These are phyloP conservation scores for Lithobates pipiens DNA, from an alignment of 2,797 vertebrate species.

Conservation along the genomic window DNA sequence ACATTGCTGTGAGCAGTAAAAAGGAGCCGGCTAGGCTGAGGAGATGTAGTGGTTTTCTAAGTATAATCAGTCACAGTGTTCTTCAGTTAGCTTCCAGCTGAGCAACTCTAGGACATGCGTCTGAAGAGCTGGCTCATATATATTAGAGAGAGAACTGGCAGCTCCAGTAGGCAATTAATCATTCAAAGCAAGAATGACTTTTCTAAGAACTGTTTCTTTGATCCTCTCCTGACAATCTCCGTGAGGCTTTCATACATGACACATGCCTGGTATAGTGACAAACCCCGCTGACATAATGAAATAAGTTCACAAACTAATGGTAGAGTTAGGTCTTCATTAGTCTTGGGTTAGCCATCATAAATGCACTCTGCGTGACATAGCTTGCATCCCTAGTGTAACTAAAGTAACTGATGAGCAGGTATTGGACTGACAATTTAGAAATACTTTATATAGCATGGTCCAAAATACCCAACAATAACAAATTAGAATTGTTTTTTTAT, in stretches of 20 bases:
- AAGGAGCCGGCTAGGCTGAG: background rate
- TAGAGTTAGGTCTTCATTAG: background rate
- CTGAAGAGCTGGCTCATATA: background rate
- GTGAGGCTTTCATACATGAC: constrained; percentile 10
- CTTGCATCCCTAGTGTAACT: background rate
- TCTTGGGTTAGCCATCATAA: background rate
- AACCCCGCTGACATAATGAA: constrained; percentile 20
- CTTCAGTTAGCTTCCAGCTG: background rate
- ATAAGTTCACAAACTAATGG: constrained; percentile 10
- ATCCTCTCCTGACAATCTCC: background rate
- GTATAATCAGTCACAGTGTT: constrained; percentile 18
- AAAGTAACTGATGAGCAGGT: no score
- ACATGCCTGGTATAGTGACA: constrained; percentile 10
- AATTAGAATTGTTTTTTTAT: background rate
- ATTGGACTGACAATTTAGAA: background rate
- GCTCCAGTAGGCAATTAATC: background rate
- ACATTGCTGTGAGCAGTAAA: constrained; percentile 8
- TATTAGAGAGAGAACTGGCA: background rate
- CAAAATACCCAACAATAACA: background rate
- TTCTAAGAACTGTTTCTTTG: constrained; percentile 5
- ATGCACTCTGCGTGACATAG: background rate
- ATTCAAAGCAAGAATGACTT: background rate
- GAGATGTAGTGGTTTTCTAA: background rate
- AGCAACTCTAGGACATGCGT: constrained; percentile 12
- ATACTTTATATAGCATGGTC: background rate